Conservation (phyloP, 2,888 invertebrate genomes). For the Rotaria macrura region DNA sequence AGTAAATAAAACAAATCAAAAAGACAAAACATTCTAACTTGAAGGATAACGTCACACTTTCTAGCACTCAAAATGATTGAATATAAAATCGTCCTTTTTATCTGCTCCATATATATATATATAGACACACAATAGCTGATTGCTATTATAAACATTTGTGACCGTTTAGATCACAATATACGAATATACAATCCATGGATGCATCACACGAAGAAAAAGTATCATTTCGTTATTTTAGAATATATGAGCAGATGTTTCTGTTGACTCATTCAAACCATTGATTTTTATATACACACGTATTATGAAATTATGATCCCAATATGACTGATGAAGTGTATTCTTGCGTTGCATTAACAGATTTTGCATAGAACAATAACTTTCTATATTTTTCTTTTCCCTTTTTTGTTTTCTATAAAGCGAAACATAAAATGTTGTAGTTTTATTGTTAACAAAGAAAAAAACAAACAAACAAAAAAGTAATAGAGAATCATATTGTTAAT, state of each 20-base stretch:
- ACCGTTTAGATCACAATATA: not conserved
- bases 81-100: not conserved
- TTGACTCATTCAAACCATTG: too few species aligned
- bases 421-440: too few species aligned
- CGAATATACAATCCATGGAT: not conserved
- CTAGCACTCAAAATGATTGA: not conserved
- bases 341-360: too few species aligned
- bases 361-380: too few species aligned
- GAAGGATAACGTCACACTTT: not conserved
- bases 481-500: constrained; percentile 55
- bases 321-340: too few species aligned
- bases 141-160: not conserved
- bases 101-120: not conserved
- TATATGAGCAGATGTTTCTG: too few species aligned
- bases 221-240: too few species aligned
- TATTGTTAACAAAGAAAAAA: too few species aligned
- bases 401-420: not conserved
- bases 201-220: not conserved
- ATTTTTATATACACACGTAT: too few species aligned
- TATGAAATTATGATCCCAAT: too few species aligned
- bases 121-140: not conserved
- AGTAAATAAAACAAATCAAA: not conserved
- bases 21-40: not conserved
- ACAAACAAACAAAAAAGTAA: too few species aligned
- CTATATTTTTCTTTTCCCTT: too few species aligned